These are phyloP conservation scores for Euura lappo DNA, from an alignment of 1,140 invertebrate genomes.

Conservation along the genomic window DNA sequence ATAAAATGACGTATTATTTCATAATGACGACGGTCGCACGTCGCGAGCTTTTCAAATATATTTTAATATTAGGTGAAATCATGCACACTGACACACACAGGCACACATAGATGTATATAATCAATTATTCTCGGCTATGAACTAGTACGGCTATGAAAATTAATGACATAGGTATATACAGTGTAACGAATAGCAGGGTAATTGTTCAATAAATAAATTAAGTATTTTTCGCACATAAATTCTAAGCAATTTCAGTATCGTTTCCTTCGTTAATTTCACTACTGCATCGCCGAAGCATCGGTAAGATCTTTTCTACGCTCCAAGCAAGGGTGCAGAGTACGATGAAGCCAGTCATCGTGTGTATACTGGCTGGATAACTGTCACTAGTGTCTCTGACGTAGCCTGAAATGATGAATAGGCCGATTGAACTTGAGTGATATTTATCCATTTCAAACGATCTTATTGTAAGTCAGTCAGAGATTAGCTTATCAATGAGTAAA, in stretches of 20 bases:
- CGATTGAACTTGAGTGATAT: slow-evolving; percentile 10
- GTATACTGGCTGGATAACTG: slow-evolving; percentile 74
- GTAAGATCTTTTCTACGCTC: slow-evolving; percentile 61
- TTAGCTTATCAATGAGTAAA: slow-evolving; percentile 14
- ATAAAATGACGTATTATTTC: too few relatives aligned
- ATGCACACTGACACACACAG: too few relatives aligned
- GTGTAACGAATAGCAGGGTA: too few relatives aligned
- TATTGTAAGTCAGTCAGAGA: neutral
- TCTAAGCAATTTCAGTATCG: neutral
- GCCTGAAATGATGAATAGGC: slow-evolving; percentile 59
- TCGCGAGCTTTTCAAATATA: too few relatives aligned
- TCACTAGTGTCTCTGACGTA: slow-evolving; percentile 71
- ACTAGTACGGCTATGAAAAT: too few relatives aligned
- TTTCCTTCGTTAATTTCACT: slow-evolving; percentile 20
- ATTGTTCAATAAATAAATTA: too few relatives aligned
- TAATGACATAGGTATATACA: too few relatives aligned
- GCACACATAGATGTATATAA: too few relatives aligned
- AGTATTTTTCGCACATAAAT: too few relatives aligned
- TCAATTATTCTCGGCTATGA: too few relatives aligned
- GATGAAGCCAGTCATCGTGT: slow-evolving; percentile 73
- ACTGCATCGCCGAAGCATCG: slow-evolving; percentile 54
- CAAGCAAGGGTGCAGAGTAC: slow-evolving; percentile 70
- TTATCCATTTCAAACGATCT: neutral
- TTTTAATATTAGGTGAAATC: too few relatives aligned
- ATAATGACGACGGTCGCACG: too few relatives aligned